Base-by-base conservation (phyloP, 2,888 invertebrate species). In the Clistopyga incitator region DNA sequence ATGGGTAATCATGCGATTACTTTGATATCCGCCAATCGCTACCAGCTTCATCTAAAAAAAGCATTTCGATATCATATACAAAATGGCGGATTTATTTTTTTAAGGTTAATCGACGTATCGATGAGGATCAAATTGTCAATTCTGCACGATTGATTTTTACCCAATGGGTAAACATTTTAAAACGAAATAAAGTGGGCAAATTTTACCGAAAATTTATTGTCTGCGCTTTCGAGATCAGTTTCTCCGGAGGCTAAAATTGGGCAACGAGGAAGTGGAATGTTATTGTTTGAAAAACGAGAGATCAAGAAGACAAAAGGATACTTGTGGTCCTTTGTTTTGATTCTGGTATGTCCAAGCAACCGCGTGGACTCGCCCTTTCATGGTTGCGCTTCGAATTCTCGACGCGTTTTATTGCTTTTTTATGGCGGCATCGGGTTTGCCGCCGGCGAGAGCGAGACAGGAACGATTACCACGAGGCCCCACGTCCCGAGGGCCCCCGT, bases 321-420 rank as follows among this genome's bases (percentile, higher is more conserved):
- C n/a, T 50, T 18, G 18, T 18, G 25, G 25, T 25, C 15, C 56
- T 23, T 15, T 89, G 88, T 90, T 90, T 86, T 90, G 90, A 90
- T 90, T 88, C 82, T 81, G 67, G 74, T 86, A 87, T 90, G 90
- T 90, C 89, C 89, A 88, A 89, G 88, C 90, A 90, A 89, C 84
- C 83, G 82, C 79, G 74, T 65, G 45, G 61, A 84, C 67, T 72
- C 72, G 77, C 59, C 59, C 81, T 82, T 85, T 70, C 54, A 77
- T 34, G 50, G 50, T 76, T 52, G 13, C 70, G 15, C 15, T 70
- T 47, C 56, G 42, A 77, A 72, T 79, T 77, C 64, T 72, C 75
- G 64, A 34, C 56, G 56, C 56, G 38, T 87, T 88, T 88, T 89
- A 72, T 83, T 81, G 75, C 88, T 89, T 74, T 75, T 78, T 89